These are phyloP conservation scores for Ephestia elutella DNA, from an alignment of 1,140 invertebrate species.

Conservation along the genomic window DNA sequence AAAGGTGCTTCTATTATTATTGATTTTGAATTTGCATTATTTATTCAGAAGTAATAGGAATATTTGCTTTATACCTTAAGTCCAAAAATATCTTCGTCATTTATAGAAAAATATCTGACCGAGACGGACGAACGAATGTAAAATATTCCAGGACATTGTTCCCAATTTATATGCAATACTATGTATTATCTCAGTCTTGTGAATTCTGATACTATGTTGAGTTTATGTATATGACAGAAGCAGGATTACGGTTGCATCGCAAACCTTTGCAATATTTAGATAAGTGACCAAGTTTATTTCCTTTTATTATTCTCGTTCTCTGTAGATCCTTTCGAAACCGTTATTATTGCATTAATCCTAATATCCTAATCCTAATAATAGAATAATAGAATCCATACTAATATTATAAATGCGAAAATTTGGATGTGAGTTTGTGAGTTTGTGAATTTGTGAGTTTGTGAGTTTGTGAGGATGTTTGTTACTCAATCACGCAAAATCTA, in stretches of 20 bases:
- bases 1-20: neutral
- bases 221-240: constrained; percentile 10
- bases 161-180: constrained; percentile 30
- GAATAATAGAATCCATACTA: too few relatives aligned
- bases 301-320: neutral
- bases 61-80: too few relatives aligned
- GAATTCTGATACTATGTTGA: constrained; percentile 8
- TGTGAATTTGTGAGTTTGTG: too few relatives aligned
- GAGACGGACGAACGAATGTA: constrained; percentile 22
- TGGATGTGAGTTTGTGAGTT: too few relatives aligned
- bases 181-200: constrained; percentile 6
- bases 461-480: too few relatives aligned
- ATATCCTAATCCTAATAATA: too few relatives aligned
- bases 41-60: too few relatives aligned
- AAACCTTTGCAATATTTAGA: neutral
- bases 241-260: constrained; percentile 7
- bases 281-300: neutral
- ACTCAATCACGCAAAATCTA: too few relatives aligned
- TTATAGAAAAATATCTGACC: constrained; percentile 12
- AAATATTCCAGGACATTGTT: constrained; percentile 25
- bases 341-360: too few relatives aligned
- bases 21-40: too few relatives aligned
- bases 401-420: too few relatives aligned
- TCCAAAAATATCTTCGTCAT: neutral
- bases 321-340: too few relatives aligned